Evolutionary conservation across 2,797 vertebrate species (phyloP).

Genomic region (Gymnodraco acuticeps): DNA sequence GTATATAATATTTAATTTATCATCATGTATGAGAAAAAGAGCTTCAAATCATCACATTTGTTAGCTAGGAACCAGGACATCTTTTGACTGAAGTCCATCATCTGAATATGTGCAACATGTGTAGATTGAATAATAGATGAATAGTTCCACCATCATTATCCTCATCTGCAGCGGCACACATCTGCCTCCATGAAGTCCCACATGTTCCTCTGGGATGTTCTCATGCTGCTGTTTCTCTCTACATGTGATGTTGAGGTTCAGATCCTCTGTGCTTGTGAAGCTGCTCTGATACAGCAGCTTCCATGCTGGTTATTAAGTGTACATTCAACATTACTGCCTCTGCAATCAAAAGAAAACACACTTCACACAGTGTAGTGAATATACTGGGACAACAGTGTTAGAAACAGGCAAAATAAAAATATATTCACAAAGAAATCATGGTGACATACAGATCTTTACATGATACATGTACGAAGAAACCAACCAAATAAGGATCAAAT

Average conservation of each 20-base stretch:
- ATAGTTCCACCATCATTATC: background rate
- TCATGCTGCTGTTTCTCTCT: slow-evolving; percentile 2
- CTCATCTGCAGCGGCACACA: background rate
- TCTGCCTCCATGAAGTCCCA: slow-evolving; percentile 5
- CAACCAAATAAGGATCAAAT: too few species aligned
- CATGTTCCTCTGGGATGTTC: background rate
- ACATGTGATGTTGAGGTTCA: background rate
- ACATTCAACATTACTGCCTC: background rate
- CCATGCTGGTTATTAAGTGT: background rate
- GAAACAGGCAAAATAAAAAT: too few species aligned
- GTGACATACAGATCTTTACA: too few species aligned
- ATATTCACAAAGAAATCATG: too few species aligned
- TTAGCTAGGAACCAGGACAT: too few species aligned
- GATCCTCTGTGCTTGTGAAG: background rate
- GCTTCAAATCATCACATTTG: background rate
- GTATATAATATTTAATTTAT: background rate
- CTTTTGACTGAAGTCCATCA: background rate
- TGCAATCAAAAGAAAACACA: background rate
- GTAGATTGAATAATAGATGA: background rate
- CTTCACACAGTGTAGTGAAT: too few species aligned
- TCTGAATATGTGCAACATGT: background rate
- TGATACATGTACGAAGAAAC: too few species aligned
- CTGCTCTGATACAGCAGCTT: background rate
- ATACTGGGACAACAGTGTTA: too few species aligned
- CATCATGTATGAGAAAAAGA: background rate